Conservation (phyloP, 2,888 invertebrate genomes). For the Sarcophaga rosellei region DNA sequence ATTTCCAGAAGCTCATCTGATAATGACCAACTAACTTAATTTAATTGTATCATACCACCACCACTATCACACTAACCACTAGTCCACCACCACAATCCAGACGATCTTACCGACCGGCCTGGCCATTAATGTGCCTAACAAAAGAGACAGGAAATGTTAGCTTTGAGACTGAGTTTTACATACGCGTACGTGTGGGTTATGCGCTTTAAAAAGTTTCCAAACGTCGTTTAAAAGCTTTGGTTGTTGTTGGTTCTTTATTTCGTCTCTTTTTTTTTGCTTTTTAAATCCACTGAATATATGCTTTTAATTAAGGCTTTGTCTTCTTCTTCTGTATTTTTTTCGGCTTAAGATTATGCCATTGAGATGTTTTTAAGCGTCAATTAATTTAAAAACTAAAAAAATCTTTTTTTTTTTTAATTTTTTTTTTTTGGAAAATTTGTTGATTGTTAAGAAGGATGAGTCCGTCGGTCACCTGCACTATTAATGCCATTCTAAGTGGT, state of each 20-base stretch:
- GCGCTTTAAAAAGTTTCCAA: conserved; percentile 63
- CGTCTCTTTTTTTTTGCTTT: not conserved
- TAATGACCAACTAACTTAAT: conserved; percentile 79
- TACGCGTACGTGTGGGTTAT: conserved; percentile 66
- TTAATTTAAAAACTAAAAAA: conserved; percentile 59
- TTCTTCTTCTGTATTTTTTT: not conserved
- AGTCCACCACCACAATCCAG: conserved; percentile 8
- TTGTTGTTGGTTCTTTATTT: not conserved
- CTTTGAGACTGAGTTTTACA: conserved; percentile 29
- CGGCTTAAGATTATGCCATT: conserved; percentile 57
- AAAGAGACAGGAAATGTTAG: too few relatives aligned
- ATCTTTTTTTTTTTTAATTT: not conserved
- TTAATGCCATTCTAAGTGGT: conserved; percentile 65
- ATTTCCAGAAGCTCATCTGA: conserved; percentile 81
- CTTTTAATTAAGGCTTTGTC: conserved; percentile 62
- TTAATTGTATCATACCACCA: conserved; percentile 72
- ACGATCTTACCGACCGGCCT: too few relatives aligned
- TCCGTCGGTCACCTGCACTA: conserved; percentile 53
- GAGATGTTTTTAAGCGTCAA: conserved; percentile 67
- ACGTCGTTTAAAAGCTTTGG: conserved; percentile 36
- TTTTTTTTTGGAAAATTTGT: conserved; percentile 56
- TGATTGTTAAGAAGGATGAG: conserved; percentile 67
- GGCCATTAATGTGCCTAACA: too few relatives aligned
- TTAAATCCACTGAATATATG: conserved; percentile 13
- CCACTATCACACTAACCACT: conserved; percentile 17